Conservation (phyloP, 2,113 vertebrate genomes). For the Paraplagusia blochii region DNA sequence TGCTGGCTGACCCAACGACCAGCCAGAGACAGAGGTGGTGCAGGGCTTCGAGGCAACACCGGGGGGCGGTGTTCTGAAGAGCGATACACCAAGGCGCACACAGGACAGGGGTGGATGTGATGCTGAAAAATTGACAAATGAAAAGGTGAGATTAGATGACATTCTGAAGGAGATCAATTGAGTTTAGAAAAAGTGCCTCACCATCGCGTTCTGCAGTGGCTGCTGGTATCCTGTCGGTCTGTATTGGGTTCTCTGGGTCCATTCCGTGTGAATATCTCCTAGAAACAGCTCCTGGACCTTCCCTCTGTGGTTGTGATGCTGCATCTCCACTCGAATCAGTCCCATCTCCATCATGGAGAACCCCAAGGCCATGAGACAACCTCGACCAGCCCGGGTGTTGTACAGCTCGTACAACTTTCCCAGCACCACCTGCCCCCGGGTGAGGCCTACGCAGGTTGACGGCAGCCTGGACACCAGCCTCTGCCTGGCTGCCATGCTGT, state of each 20-base stretch:
- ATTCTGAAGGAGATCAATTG: too few relatives aligned
- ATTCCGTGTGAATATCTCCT: conserved; percentile 86
- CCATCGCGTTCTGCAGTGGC: conserved; percentile 86
- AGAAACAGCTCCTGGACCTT: conserved; percentile 85
- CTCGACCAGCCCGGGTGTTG: conserved; percentile 70
- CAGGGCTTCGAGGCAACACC: conserved; percentile 54
- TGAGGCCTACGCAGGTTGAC: conserved; percentile 66
- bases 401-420: conserved; percentile 81
- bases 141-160: neutral
- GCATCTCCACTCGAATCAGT: conserved; percentile 80
- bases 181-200: conserved; percentile 59
- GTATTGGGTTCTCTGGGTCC: conserved; percentile 79
- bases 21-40: conserved; percentile 65
- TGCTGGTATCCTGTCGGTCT: conserved; percentile 85
- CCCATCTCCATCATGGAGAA: conserved; percentile 88
- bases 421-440: conserved; percentile 60
- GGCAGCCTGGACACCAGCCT: conserved; percentile 71
- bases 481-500: conserved; percentile 76
- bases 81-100: conserved; percentile 79
- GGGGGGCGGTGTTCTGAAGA: conserved; percentile 82
- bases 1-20: conserved; percentile 84
- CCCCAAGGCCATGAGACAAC: conserved; percentile 78
- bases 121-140: conserved; percentile 70
- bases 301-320: conserved; percentile 63
- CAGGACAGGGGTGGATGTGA: conserved; percentile 82